Evolutionary conservation across 2,888 invertebrate genomes (phyloP).

Genomic region (Lacanobia wlatinum): DNA sequence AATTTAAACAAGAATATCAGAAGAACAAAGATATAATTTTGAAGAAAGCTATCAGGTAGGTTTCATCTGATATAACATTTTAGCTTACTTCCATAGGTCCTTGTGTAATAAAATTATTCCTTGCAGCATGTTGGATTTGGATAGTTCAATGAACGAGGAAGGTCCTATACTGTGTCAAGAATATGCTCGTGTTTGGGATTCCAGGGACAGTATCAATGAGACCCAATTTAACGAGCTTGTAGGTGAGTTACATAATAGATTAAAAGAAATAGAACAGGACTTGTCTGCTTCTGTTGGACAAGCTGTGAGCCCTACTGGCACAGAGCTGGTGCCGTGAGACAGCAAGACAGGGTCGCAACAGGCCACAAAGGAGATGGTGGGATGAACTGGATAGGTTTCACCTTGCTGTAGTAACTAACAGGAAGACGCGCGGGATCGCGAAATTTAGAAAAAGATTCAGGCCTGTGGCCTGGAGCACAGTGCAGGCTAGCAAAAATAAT

Average conservation of each 20-base stretch:
- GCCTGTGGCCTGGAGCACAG: not conserved
- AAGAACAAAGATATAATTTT: slow-evolving; percentile 76
- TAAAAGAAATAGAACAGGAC: not conserved
- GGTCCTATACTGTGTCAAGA: slow-evolving; percentile 80
- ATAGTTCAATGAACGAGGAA: slow-evolving; percentile 75
- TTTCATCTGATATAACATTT: not conserved
- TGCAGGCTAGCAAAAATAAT: not conserved
- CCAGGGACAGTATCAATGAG: slow-evolving; percentile 68
- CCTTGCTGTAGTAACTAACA: not conserved
- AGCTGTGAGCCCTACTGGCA: not conserved
- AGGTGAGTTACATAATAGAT: slow-evolving; percentile 70
- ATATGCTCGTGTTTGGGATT: slow-evolving; percentile 77
- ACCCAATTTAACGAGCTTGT: slow-evolving; percentile 79
- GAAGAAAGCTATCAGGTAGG: slow-evolving; percentile 81
- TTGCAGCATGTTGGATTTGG: slow-evolving; percentile 83
- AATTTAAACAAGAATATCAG: slow-evolving; percentile 76
- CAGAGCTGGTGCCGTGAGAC: not conserved
- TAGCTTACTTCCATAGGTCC: not conserved
- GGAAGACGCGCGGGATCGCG: not conserved
- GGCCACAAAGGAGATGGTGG: not conserved
- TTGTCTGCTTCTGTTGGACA: not conserved
- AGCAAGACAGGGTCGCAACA: not conserved
- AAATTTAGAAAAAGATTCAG: not conserved
- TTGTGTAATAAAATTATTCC: not conserved
- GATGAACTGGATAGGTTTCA: not conserved